Conservation (phyloP, 2,888 invertebrate species). For the Ichneumon xanthorius region DNA sequence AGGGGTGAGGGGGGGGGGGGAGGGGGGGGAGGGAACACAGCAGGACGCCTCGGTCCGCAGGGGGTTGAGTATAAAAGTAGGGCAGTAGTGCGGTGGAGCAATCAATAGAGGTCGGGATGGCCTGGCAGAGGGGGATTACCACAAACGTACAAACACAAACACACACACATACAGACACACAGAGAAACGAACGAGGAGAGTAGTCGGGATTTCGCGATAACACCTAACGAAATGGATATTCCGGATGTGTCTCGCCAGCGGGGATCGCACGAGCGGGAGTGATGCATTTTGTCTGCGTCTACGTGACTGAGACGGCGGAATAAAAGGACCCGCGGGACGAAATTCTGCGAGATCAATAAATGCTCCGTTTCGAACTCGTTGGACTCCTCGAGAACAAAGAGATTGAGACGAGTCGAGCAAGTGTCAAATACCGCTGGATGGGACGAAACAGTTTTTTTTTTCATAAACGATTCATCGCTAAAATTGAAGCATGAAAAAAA, state of each 20-base stretch:
- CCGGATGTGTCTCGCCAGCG: constrained; percentile 16
- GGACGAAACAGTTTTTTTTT: neutral
- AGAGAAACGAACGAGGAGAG: neutral
- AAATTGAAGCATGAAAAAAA: neutral
- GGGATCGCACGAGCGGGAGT: constrained; percentile 1
- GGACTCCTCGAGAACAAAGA: constrained; percentile 6
- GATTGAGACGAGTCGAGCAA: neutral
- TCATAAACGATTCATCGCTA: neutral
- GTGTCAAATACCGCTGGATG: neutral
- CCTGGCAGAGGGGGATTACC: constrained; percentile 71
- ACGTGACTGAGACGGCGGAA: neutral
- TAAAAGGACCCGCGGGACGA: constrained; percentile 12
- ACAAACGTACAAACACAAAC: constrained; percentile 70
- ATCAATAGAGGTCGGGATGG: constrained; percentile 82
- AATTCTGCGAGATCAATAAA: constrained; percentile 18
- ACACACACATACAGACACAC: constrained; percentile 65
- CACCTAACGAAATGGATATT: constrained; percentile 51
- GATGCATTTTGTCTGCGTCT: constrained; percentile 16
- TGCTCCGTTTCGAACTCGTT: constrained; percentile 1
- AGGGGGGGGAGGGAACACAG: constrained; percentile 39
- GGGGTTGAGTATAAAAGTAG: constrained; percentile 81
- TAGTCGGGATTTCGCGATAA: constrained; percentile 1
- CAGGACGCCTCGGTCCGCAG: constrained; percentile 47
- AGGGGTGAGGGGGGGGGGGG: too few relatives aligned
- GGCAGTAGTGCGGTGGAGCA: constrained; percentile 83